A percentile compares a stretch with the other conserved stretches of the same genome.
These are phyloP conservation scores for Denticeps clupeoides DNA, from an alignment of 2,797 vertebrate genomes.

Conservation along the genomic window DNA sequence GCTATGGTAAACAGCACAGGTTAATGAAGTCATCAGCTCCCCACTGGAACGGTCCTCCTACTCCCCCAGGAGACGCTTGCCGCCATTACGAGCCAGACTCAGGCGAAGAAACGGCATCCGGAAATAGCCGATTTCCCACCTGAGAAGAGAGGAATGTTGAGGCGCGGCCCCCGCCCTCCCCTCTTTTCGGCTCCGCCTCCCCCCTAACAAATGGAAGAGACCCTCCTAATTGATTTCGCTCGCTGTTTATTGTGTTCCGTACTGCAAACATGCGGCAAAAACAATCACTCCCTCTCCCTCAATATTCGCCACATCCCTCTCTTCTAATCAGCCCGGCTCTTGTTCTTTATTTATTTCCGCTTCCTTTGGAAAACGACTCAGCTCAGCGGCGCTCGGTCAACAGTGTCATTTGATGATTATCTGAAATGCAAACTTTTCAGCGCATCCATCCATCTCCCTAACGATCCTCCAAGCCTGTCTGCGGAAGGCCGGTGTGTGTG, in stretches of 20 bases:
- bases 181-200: background rate
- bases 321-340: constrained; percentile 1
- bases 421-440: too few relatives aligned
- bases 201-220: background rate
- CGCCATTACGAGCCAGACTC: too few relatives aligned
- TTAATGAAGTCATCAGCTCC: constrained; percentile 1
- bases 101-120: too few relatives aligned
- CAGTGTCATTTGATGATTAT: too few relatives aligned
- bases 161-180: background rate
- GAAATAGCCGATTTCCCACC: background rate
- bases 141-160: background rate
- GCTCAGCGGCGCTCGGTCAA: too few relatives aligned
- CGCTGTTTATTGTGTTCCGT: background rate
- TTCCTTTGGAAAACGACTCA: background rate
- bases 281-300: constrained; percentile 6
- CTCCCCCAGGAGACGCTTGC: background rate
- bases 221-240: constrained; percentile 2
- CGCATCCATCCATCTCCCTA: too few relatives aligned
- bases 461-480: too few relatives aligned
- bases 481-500: too few relatives aligned
- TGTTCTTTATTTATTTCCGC: background rate
- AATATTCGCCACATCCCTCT: background rate
- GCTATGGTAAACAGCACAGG: constrained; percentile 2
- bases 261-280: background rate
- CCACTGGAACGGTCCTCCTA: background rate